Conservation (phyloP, 2,113 vertebrate species). For the Gavialis gangeticus region DNA sequence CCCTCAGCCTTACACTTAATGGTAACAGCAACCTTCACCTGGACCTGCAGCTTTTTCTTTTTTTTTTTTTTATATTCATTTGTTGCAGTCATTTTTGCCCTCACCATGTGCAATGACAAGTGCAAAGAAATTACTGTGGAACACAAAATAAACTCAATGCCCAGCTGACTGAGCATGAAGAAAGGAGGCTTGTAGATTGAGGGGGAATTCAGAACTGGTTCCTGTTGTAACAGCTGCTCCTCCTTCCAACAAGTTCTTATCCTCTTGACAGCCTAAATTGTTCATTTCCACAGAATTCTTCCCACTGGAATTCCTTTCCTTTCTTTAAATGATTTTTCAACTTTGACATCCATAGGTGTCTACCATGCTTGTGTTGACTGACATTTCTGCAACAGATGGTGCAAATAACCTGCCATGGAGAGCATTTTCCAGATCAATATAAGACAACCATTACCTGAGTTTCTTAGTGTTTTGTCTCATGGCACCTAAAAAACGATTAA, state of each 20-base stretch:
- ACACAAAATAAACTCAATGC: not conserved
- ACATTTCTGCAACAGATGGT: conserved; percentile 42
- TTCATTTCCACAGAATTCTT: not conserved
- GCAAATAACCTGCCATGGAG: conserved; percentile 14
- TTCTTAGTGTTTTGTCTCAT: not conserved
- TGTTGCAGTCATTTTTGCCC: not conserved
- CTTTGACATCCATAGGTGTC: not conserved
- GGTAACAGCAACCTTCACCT: not conserved
- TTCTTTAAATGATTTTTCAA: not conserved
- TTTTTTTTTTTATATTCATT: not conserved
- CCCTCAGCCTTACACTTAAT: not conserved
- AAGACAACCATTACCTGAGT: not conserved
- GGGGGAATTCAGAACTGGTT: not conserved
- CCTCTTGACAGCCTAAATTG: not conserved
- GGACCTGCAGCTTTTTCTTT: not conserved
- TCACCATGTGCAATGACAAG: not conserved
- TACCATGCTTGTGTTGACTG: conserved; percentile 1
- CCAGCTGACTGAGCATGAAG: not conserved
- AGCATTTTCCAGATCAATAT: not conserved
- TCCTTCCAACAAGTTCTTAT: not conserved
- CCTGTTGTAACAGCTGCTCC: not conserved
- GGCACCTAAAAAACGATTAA: not conserved
- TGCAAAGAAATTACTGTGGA: not conserved
- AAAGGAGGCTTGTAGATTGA: not conserved
- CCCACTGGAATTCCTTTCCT: not conserved